A percentile compares a stretch with the other conserved stretches of the same genome.
These are phyloP conservation scores for Brenthis hecate DNA, from an alignment of 2,888 invertebrate species.

Conservation along the genomic window DNA sequence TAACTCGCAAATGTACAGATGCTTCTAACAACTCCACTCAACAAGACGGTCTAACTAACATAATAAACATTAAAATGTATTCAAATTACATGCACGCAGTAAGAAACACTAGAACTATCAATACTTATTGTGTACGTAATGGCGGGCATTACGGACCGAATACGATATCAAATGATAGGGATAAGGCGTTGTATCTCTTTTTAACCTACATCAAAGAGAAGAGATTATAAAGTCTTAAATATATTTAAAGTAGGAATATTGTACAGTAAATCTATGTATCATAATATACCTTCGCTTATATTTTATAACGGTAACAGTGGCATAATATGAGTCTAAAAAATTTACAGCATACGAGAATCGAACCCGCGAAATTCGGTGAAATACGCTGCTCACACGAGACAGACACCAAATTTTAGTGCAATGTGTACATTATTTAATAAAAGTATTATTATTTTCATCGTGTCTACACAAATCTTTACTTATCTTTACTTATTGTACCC, in stretches of 20 bases:
- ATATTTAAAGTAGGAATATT: neutral
- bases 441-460: conserved; percentile 15
- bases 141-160: conserved; percentile 47
- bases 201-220: conserved; percentile 6
- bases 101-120: conserved; percentile 46
- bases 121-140: conserved; percentile 48
- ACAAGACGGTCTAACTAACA: neutral
- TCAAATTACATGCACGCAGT: conserved; percentile 37
- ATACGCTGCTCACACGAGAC: too few species aligned
- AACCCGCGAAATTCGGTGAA: too few species aligned
- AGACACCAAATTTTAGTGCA: too few species aligned
- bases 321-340: too few species aligned
- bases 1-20: neutral
- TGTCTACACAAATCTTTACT: conserved; percentile 26
- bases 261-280: neutral
- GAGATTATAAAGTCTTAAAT: neutral
- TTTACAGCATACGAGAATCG: too few species aligned
- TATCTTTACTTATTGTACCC: conserved; percentile 1
- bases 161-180: conserved; percentile 39
- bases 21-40: neutral
- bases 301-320: too few species aligned
- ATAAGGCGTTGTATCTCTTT: neutral
- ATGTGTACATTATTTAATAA: neutral
- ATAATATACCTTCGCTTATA: too few species aligned
- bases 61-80: conserved; percentile 19